Base-by-base conservation (phyloP, 1,140 invertebrate genomes). In the Heliconius eleuchia region DNA sequence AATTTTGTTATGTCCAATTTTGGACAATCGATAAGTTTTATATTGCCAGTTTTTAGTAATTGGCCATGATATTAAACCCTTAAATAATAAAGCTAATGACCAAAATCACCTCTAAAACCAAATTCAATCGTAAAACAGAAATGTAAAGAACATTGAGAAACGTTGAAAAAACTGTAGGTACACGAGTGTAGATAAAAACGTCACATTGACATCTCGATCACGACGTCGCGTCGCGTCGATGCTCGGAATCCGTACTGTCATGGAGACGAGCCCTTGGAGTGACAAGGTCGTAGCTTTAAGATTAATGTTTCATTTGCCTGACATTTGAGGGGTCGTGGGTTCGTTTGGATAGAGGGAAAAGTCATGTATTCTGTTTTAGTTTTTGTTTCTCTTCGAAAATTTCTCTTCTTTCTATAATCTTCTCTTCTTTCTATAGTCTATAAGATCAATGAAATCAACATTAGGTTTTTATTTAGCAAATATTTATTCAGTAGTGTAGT, bases 181-280 rank as follows among this genome's bases (percentile, higher is more conserved):
- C 83, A 84, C 80, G 79, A 84, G 79, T 78, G 73, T 75, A 88
- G 88, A 92, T 88, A 90, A 90, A 89, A 87, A 86, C 85, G 82
- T 87, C 84, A 85, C 73, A 88, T 86, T 88, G 90, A 93, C 89
- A 87, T 87, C 86, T 85, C 82, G 86, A 86, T 93, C 91, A 93
- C 91, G 91, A 92, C 77, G 77, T 78, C 74, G 27, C 75, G 80
- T 3, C 55, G n/a, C 55, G 55, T 27, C 60, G 60, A 66, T 30
- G 81, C 80, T 86, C 76, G 85, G 83, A 89, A 86, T 90, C 82
- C 82, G 78, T 75, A 79, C 82, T 85, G 84, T 87, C 88, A 87
- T 80, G 81, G 60, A 85, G 85, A 85, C 78, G 82, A 80, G 80
- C 76, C 78, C 23, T 66, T 78, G 79, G 57, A 76, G 74, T 86